A percentile compares a stretch with the other conserved stretches of the same genome.
These are phyloP conservation scores for Mus caroli DNA, from an alignment of 2,797 vertebrate species.

Conservation along the genomic window DNA sequence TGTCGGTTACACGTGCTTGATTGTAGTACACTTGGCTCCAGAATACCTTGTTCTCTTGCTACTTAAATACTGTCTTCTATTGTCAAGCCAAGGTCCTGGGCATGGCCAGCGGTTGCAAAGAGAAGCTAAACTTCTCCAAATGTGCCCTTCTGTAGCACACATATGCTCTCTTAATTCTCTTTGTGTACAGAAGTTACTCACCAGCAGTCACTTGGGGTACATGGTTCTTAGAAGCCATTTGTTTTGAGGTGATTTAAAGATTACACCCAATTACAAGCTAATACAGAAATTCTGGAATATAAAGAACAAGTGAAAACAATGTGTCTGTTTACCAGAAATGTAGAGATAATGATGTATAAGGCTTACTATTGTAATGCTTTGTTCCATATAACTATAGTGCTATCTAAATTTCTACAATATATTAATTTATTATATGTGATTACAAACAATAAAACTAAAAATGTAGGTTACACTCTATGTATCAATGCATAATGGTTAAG, in stretches of 20 bases:
- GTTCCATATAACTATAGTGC: background rate
- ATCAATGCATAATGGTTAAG: background rate
- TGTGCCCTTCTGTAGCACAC: background rate
- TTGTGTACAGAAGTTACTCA: background rate
- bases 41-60: background rate
- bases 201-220: background rate
- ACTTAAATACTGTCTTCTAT: background rate
- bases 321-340: background rate
- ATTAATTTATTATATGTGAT: background rate
- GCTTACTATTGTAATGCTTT: background rate
- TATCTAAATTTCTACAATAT: background rate
- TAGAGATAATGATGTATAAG: constrained; percentile 32
- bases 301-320: constrained; percentile 18
- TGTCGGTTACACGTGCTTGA: background rate
- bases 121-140: background rate
- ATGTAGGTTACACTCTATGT: background rate
- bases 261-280: background rate
- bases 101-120: background rate
- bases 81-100: background rate
- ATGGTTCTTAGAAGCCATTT: background rate
- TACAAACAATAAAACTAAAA: constrained; percentile 3
- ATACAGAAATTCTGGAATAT: background rate
- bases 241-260: constrained; percentile 13
- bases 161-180: background rate
- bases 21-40: background rate